Evolutionary conservation across 2,888 invertebrate species (phyloP).

Genomic region (Drosophila quasianomalipes): DNA sequence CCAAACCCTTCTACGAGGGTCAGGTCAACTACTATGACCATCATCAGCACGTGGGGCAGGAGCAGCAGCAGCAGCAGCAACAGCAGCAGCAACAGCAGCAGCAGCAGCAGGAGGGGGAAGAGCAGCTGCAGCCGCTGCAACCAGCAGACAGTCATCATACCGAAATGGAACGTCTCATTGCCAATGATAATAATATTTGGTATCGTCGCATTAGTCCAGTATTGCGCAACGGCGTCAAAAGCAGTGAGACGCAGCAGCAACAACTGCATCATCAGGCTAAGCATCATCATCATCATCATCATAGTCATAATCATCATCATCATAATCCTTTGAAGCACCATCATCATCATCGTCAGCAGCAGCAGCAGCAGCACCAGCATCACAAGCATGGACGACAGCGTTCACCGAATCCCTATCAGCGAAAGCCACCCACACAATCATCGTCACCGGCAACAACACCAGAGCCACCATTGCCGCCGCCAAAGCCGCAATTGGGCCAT

Average conservation of each 20-base stretch:
- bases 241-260: constrained; percentile 38
- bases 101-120: constrained; percentile 16
- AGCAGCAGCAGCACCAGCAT: constrained; percentile 35
- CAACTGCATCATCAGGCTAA: constrained; percentile 26
- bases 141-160: constrained; percentile 37
- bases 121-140: constrained; percentile 30
- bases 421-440: constrained; percentile 23
- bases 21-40: constrained; percentile 83
- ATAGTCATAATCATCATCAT: constrained; percentile 21
- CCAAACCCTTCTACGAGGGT: constrained; percentile 82
- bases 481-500: constrained; percentile 74
- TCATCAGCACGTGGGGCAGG: constrained; percentile 36
- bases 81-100: constrained; percentile 1
- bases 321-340: constrained; percentile 44
- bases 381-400: constrained; percentile 33
- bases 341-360: constrained; percentile 19
- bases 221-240: constrained; percentile 72
- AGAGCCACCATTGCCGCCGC: constrained; percentile 59
- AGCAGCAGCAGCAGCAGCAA: constrained; percentile 26
- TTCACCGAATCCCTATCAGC: constrained; percentile 57
- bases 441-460: constrained; percentile 34
- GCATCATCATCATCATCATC: constrained; percentile 41
- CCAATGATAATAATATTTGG: constrained; percentile 74
- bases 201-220: constrained; percentile 78
- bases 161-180: constrained; percentile 68